Conservation (phyloP, 2,888 invertebrate species). For the Drosophila subquinaria region DNA sequence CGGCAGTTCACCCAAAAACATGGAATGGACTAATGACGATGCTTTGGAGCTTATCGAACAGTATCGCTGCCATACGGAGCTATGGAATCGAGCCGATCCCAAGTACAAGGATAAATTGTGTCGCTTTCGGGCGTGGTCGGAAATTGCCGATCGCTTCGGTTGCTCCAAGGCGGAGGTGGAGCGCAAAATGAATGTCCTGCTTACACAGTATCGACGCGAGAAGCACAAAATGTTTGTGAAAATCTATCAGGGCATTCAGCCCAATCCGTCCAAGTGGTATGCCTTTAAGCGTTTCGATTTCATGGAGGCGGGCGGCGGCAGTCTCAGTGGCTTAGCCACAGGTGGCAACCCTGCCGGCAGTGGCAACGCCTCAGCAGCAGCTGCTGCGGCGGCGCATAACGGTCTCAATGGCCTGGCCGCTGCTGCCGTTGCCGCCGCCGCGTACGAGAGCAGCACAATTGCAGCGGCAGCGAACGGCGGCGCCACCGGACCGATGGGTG, state of each 20-base stretch:
- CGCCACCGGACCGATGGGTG: constrained; percentile 48
- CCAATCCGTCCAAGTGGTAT: constrained; percentile 85
- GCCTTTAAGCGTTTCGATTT: constrained; percentile 85
- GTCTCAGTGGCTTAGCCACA: constrained; percentile 58
- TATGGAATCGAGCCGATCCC: constrained; percentile 85
- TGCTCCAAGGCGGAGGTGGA: constrained; percentile 85
- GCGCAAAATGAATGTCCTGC: constrained; percentile 84
- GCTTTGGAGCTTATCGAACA: constrained; percentile 84
- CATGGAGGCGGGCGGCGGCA: constrained; percentile 83
- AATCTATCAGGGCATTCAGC: constrained; percentile 84
- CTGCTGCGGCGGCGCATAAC: constrained; percentile 46
- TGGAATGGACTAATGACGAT: constrained; percentile 85
- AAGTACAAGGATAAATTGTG: constrained; percentile 85
- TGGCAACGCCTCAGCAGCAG: constrained; percentile 36
- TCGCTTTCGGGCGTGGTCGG: constrained; percentile 85
- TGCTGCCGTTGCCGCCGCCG: constrained; percentile 70
- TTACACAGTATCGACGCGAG: constrained; percentile 84
- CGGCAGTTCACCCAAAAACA: constrained; percentile 71
- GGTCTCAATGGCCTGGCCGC: constrained; percentile 76
- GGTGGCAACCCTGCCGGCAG: background rate
- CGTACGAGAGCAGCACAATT: constrained; percentile 69
- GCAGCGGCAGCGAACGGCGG: constrained; percentile 72
- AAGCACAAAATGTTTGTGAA: constrained; percentile 85
- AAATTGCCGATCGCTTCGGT: constrained; percentile 84
- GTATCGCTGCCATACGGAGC: constrained; percentile 84